Evolutionary conservation across 2,113 vertebrate genomes (phyloP), one percentile per base, ranked within the genome.

Genomic region (Amphilophus citrinellus): DNA sequence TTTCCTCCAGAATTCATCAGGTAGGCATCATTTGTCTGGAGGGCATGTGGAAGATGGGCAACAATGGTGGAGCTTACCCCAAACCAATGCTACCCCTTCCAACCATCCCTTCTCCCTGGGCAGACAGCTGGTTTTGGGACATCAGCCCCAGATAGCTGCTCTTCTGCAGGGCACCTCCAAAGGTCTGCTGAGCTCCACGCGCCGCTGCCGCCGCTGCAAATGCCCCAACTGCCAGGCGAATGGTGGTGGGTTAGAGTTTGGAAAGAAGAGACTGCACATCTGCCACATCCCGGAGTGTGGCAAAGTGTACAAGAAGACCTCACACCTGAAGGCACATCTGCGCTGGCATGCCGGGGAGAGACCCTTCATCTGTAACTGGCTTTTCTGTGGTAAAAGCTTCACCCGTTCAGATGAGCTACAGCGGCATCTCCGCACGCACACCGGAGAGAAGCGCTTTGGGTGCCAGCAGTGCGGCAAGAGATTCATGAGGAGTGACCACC

Each of bases 371-470:
- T 97, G 97, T 91, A 97, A 97, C 93, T 97, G 97, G 97, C 96
- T 97, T 47, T 97, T 97, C 93, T 97, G 97, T 11, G 97, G 97
- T 0, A 97, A 97, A 86, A 97, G 96, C 89, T 97, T 97, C 95
- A 97, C 96, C 3, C 96, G 97, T 18, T 97, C 97, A 0, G 97
- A 97, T 9, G 97, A 97, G 95, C 95, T 97, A 15, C 97, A 97
- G 92, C 88, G 97, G 75, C 97, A 97, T 89, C 96, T 97, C n/a
- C 95, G 97, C 84, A 97, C 97, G 1, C 97, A 97, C 94, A 97
- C 97, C 0, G 97, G 97, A 0, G 97, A 97, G 93, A 97, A 97
- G 90, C 96, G 97, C 37, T 97, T 97, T 27, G 95, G 96, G 18
- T 97, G 97, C 91, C 95, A 96, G 87, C 95, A 97, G 92, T 97